phyloP scores from a whole-genome alignment of 2,888 invertebrate species.

The Calameuta filiformis region DNA sequence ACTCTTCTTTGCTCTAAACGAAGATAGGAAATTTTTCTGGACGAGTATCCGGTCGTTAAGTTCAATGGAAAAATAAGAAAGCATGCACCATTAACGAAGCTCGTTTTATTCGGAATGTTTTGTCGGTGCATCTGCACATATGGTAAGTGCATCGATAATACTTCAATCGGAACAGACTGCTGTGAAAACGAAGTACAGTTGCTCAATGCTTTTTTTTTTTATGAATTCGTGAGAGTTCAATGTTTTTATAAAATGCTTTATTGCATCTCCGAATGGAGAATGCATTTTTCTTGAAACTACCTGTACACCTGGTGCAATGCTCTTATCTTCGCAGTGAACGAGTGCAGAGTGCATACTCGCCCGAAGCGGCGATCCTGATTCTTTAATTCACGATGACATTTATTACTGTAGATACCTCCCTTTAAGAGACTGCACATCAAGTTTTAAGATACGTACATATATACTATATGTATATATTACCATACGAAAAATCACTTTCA shows the following conservation, averaged over 20 bases:
- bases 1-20: neutral
- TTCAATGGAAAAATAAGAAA: neutral
- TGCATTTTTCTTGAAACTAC: neutral
- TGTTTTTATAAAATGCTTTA: neutral
- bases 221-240: neutral
- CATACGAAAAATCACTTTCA: neutral
- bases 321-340: neutral
- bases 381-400: constrained; percentile 8
- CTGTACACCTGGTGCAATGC: neutral
- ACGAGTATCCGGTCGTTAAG: neutral
- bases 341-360: constrained; percentile 6
- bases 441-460: neutral
- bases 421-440: neutral
- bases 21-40: neutral
- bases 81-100: neutral
- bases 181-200: neutral
- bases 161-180: neutral
- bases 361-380: constrained; percentile 6
- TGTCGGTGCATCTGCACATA: neutral
- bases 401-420: neutral
- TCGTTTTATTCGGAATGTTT: neutral
- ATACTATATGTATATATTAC: too few species aligned
- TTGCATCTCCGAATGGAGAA: neutral
- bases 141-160: neutral
- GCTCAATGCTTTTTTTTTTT: neutral